Evolutionary conservation across 2,113 vertebrate genomes (phyloP), one percentile per base, ranked within the genome.

Genomic region (Dunckerocampus dactyliophorus): DNA sequence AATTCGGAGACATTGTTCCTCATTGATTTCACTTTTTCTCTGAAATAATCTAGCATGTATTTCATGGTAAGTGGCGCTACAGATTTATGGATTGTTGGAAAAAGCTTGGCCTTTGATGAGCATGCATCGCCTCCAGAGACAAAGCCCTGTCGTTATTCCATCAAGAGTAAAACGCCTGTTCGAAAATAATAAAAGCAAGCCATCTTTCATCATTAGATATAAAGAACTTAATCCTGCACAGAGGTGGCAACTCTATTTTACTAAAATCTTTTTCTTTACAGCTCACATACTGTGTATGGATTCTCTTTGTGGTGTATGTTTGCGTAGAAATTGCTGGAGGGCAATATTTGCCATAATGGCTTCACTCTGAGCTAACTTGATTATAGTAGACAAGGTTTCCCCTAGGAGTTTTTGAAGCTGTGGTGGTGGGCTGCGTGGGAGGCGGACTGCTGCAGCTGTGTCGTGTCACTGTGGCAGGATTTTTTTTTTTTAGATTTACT

Each of bases 61-160:
- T 47, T 71, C 22, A 17, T 71, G 58, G 39, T 19, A 51, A 51
- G 62, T 79, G 75, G 74, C 63, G 73, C 68, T 70, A 74, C 60
- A 65, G 63, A 67, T 79, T 74, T 75, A 80, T 81, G 42, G 83
- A 78, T 83, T 54, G 66, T 73, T 79, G 74, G 80, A 77, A 63
- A 77, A 79, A 82, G 66, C n/a, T n/a, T n/a, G n/a, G n/a, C 69
- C 69, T 82, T 85, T 85, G 81, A 86, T 85, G 81, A 87, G 73
- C 64, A 69, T 75, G 65, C 65, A 68, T 81, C 68, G 53, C 74
- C 83, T 81, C 79, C 7, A 14, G 85, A 83, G 82, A 81, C 57
- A 14, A 19, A 81, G 51, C 59, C 45, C 37, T 66, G 65, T 59
- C 13, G 52, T 57, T 61, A 28, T 84, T 81, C 77, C 53, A 80